phyloP scores from a whole-genome alignment of 92 coral and sea anemone species.

The Phenganax subtilis region DNA sequence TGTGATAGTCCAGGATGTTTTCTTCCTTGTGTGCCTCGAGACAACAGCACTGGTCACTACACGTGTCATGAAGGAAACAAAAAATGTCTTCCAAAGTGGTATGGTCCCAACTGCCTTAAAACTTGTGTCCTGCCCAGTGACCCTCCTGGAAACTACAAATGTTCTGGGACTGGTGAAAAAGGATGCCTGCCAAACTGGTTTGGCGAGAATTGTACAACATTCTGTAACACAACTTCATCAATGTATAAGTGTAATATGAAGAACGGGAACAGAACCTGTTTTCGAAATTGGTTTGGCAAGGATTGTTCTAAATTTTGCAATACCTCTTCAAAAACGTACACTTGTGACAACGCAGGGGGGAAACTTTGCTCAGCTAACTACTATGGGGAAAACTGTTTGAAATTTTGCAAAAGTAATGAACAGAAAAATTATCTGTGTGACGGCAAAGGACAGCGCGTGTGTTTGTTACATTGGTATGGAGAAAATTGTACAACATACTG shows the following conservation, averaged over 20 bases:
- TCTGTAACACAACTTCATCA: not conserved
- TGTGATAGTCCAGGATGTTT: conserved; percentile 16
- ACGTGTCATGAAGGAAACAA: conserved; percentile 9
- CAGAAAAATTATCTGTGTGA: conserved; percentile 37
- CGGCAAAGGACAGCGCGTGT: conserved; percentile 36
- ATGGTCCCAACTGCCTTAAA: conserved; percentile 37
- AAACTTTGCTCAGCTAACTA: conserved; percentile 53
- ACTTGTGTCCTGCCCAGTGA: conserved; percentile 6
- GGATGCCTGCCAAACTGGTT: conserved; percentile 69
- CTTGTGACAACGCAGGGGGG: not conserved
- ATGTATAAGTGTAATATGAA: not conserved
- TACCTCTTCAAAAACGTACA: conserved; percentile 4
- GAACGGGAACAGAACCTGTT: conserved; percentile 32
- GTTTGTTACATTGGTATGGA: conserved; percentile 70
- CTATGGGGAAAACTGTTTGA: conserved; percentile 49
- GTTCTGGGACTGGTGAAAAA: conserved; percentile 60
- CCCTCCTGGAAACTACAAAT: conserved; percentile 42
- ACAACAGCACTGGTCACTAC: conserved; percentile 38
- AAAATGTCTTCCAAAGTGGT: conserved; percentile 42
- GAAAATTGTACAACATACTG: conserved; percentile 9
- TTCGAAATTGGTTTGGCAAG: conserved; percentile 19
- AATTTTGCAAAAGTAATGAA: not conserved
- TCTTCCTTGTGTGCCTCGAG: conserved; percentile 27
- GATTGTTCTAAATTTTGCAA: conserved; percentile 48
- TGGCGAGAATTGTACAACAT: conserved; percentile 58